phyloP scores from a whole-genome alignment of 1,140 invertebrate genomes.

The Drosophila nasuta region DNA sequence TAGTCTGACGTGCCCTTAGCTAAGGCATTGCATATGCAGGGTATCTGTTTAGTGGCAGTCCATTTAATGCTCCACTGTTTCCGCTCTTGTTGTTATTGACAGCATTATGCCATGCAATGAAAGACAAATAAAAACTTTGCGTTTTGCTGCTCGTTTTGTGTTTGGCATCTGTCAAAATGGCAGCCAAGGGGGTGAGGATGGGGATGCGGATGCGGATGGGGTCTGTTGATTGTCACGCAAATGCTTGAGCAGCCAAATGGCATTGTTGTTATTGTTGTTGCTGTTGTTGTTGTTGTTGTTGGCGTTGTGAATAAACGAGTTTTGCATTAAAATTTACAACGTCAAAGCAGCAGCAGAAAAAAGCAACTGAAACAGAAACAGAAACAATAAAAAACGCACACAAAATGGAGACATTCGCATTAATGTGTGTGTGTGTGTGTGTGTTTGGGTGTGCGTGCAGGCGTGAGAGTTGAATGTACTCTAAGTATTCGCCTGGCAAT shows the following conservation, averaged over 20 bases:
- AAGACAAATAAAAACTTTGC: constrained; percentile 73
- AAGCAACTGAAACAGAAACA: background rate
- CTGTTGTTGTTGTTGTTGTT: constrained; percentile 2
- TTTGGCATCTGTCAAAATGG: constrained; percentile 78
- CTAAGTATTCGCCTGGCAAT: constrained; percentile 46
- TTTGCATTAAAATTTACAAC: constrained; percentile 77
- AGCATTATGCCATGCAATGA: constrained; percentile 58
- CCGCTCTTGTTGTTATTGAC: constrained; percentile 40
- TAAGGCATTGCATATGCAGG: background rate
- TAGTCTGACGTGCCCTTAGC: too few relatives aligned
- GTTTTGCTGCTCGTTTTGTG: constrained; percentile 71
- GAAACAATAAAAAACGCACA: constrained; percentile 44
- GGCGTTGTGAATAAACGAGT: constrained; percentile 61
- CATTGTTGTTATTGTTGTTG: constrained; percentile 38
- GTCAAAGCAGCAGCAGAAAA: constrained; percentile 24
- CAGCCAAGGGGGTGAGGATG: constrained; percentile 11
- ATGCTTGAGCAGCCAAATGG: constrained; percentile 66
- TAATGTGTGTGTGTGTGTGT: constrained; percentile 11
- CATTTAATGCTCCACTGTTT: constrained; percentile 10
- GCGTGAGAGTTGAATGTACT: constrained; percentile 65
- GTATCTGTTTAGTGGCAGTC: constrained; percentile 17
- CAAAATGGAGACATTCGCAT: constrained; percentile 63
- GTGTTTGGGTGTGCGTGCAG: constrained; percentile 25
- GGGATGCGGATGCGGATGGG: constrained; percentile 13
- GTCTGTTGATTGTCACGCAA: constrained; percentile 60